A percentile compares a stretch with the other conserved stretches of the same genome.
Conservation (phyloP, 2,888 invertebrate species). For the Polietes domitor region DNA sequence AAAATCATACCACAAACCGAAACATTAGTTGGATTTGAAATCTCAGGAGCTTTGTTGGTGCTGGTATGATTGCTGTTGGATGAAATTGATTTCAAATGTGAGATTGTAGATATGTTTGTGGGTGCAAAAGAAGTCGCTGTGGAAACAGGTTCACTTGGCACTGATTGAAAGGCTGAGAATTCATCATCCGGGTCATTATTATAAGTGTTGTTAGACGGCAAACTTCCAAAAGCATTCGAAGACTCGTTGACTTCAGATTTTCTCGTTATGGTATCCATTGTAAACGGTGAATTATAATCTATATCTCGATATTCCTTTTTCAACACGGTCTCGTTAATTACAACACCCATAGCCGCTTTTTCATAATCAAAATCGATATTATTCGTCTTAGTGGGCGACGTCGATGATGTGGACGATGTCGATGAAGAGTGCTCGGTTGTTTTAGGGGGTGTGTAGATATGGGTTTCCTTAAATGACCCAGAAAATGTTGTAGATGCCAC, state of each 20-base stretch:
- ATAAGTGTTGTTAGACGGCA: background rate
- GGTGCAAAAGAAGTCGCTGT: background rate
- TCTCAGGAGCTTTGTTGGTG: slow-evolving; percentile 72
- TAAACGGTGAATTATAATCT: slow-evolving; percentile 79
- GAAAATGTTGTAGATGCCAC: slow-evolving; percentile 74
- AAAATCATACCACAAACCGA: slow-evolving; percentile 76
- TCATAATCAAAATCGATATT: slow-evolving; percentile 80
- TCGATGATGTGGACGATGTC: slow-evolving; percentile 38
- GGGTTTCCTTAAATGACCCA: slow-evolving; percentile 80
- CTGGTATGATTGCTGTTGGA: slow-evolving; percentile 64
- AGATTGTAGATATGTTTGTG: slow-evolving; percentile 7
- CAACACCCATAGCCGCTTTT: slow-evolving; percentile 79
- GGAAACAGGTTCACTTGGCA: slow-evolving; percentile 70
- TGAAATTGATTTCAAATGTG: slow-evolving; percentile 61
- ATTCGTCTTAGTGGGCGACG: slow-evolving; percentile 61
- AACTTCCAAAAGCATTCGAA: slow-evolving; percentile 7
- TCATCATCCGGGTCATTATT: slow-evolving; percentile 33
- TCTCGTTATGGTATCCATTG: slow-evolving; percentile 67
- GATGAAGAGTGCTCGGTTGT: slow-evolving; percentile 66
- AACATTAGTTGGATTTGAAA: slow-evolving; percentile 69
- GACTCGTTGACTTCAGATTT: slow-evolving; percentile 48
- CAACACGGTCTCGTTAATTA: slow-evolving; percentile 80
- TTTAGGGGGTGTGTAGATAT: slow-evolving; percentile 80
- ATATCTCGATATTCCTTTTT: slow-evolving; percentile 81
- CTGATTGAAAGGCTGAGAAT: slow-evolving; percentile 81